These are phyloP conservation scores for Oncorhynchus nerka DNA, from an alignment of 2,113 vertebrate species.

Conservation along the genomic window DNA sequence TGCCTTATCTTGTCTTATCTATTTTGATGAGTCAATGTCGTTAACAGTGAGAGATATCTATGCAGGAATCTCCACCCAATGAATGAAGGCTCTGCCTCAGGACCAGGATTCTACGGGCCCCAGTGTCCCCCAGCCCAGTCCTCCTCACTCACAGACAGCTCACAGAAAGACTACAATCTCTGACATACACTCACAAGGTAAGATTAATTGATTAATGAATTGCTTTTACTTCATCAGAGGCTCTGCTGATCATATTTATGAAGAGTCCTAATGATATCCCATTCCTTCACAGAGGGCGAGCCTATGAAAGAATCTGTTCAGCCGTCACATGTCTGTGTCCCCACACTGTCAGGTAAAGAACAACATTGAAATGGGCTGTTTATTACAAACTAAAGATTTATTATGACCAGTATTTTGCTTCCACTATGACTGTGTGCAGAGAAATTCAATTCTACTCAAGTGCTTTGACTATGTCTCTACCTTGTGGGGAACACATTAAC, in stretches of 20 bases:
- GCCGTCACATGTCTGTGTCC: constrained; percentile 38
- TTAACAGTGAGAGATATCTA: too few relatives aligned
- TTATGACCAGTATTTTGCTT: too few relatives aligned
- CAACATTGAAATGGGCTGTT: neutral
- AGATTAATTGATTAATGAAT: neutral
- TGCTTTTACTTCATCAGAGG: neutral
- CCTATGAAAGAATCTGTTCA: constrained; percentile 37
- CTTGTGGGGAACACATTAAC: too few relatives aligned
- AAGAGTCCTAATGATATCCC: neutral
- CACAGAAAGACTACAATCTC: constrained; percentile 37
- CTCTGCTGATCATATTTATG: neutral
- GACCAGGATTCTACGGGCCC: constrained; percentile 16
- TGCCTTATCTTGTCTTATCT: too few relatives aligned
- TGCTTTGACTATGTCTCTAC: too few relatives aligned
- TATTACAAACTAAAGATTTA: neutral
- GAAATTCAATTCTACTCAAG: too few relatives aligned
- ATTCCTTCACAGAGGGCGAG: constrained; percentile 45
- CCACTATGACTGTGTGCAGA: too few relatives aligned
- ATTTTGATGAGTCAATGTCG: too few relatives aligned
- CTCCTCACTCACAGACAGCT: constrained; percentile 36
- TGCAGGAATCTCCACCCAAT: constrained; percentile 61
- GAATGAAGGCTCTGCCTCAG: constrained; percentile 28
- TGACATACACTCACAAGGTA: constrained; percentile 56
- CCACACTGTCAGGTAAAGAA: constrained; percentile 59
- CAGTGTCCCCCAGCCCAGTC: constrained; percentile 12